Conservation (phyloP, 1,140 invertebrate genomes). For the Psix sp. region DNA sequence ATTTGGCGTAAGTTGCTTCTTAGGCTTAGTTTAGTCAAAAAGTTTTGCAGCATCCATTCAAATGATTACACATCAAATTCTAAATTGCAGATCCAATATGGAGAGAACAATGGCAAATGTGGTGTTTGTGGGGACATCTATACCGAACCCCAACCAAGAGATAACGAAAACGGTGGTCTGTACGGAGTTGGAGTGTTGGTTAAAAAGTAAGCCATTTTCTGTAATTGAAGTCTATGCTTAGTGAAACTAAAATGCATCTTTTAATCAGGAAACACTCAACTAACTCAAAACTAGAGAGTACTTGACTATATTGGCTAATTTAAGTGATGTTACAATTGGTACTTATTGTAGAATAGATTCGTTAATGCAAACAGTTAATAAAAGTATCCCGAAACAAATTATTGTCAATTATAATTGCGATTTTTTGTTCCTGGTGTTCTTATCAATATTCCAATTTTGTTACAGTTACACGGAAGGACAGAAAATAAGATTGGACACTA, state of each 20-base stretch:
- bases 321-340: no score
- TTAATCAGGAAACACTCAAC: conserved; percentile 16
- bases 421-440: background rate
- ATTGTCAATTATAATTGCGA: background rate
- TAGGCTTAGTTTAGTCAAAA: conserved; percentile 11
- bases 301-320: no score
- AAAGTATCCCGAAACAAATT: background rate
- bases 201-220: conserved; percentile 52
- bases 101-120: conserved; percentile 77
- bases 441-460: conserved; percentile 10
- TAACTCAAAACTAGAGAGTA: no score
- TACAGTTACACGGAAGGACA: conserved; percentile 58
- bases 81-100: conserved; percentile 72
- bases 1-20: conserved; percentile 50
- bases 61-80: no score
- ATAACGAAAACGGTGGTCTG: conserved; percentile 81
- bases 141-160: conserved; percentile 75
- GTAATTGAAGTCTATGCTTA: background rate
- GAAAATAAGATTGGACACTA: conserved; percentile 78
- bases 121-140: conserved; percentile 81
- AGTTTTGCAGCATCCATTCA: no score
- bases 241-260: conserved; percentile 2
- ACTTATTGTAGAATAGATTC: no score
- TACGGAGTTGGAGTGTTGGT: conserved; percentile 80
- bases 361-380: no score